Evolutionary conservation across 2,888 invertebrate species (phyloP).

Genomic region (Eutolmus rufibarbis): DNA sequence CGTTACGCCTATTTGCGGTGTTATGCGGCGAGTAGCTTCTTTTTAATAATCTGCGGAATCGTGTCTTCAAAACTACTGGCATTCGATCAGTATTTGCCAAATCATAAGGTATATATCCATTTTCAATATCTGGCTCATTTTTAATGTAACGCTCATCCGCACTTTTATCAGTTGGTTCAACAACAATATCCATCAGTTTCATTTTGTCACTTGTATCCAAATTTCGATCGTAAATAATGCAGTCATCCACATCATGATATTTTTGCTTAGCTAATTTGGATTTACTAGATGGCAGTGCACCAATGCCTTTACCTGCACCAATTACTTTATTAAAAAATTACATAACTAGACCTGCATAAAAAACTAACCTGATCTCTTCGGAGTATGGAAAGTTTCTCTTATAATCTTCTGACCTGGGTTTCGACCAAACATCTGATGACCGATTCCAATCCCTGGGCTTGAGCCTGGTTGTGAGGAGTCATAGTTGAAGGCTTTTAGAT

Average conservation of each 20-base stretch:
- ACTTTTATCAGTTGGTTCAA: background rate
- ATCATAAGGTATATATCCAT: background rate
- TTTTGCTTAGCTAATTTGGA: background rate
- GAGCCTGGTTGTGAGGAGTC: background rate
- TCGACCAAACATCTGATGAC: background rate
- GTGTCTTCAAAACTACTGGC: background rate
- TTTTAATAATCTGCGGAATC: background rate
- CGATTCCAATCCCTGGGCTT: background rate
- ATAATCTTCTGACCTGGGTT: background rate
- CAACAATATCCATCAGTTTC: constrained; percentile 46
- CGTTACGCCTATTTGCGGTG: background rate
- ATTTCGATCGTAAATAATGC: constrained; percentile 47
- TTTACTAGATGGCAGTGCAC: background rate
- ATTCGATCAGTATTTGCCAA: background rate
- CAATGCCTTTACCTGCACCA: background rate
- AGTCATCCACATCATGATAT: background rate
- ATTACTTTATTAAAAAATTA: background rate
- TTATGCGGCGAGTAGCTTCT: background rate
- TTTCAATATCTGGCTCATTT: constrained; percentile 47
- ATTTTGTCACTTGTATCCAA: constrained; percentile 49
- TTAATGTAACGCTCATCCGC: constrained; percentile 33
- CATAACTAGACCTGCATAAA: background rate
- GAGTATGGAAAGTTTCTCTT: background rate
- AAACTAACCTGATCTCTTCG: background rate
- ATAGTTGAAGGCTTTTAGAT: background rate